Percentiles rank a stretch among this genome's conserved stretches.
Conservation (phyloP, 1,140 invertebrate genomes). For the Oryctes rhinoceros region DNA sequence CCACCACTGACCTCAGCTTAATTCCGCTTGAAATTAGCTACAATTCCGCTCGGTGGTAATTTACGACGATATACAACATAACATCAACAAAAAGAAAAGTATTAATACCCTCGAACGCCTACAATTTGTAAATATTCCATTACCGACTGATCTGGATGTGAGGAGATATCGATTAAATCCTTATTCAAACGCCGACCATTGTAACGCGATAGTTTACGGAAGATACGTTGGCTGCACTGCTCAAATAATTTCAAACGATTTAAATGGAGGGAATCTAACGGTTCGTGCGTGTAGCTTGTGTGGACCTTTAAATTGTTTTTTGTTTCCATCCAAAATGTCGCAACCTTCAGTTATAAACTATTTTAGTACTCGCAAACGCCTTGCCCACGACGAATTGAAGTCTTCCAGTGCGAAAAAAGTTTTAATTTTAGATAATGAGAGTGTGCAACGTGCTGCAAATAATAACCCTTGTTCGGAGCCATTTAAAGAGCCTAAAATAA, state of each 20-base stretch:
- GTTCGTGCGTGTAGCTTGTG: conserved; percentile 24
- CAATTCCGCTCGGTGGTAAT: not conserved
- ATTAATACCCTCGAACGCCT: not conserved
- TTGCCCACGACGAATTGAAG: conserved; percentile 70
- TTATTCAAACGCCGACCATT: not conserved
- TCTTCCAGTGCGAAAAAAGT: conserved; percentile 69
- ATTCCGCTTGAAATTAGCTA: conserved; percentile 28
- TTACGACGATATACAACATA: not conserved
- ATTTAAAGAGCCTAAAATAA: not conserved
- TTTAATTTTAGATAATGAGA: conserved; percentile 52
- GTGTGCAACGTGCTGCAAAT: conserved; percentile 14
- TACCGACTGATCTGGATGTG: not conserved
- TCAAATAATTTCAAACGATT: not conserved
- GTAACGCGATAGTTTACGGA: not conserved
- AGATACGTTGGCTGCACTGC: not conserved
- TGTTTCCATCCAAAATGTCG: conserved; percentile 64
- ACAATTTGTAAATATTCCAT: not conserved
- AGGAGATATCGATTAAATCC: not conserved
- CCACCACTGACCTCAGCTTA: conserved; percentile 39
- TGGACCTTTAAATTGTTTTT: conserved; percentile 33
- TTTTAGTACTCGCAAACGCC: conserved; percentile 75
- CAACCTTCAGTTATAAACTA: conserved; percentile 75
- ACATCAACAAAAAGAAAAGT: not conserved
- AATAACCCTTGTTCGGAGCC: not conserved
- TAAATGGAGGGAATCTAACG: conserved; percentile 52